Evolutionary conservation across 1,140 invertebrate species (phyloP).

Genomic region (Aphaenogaster ashmeadi): DNA sequence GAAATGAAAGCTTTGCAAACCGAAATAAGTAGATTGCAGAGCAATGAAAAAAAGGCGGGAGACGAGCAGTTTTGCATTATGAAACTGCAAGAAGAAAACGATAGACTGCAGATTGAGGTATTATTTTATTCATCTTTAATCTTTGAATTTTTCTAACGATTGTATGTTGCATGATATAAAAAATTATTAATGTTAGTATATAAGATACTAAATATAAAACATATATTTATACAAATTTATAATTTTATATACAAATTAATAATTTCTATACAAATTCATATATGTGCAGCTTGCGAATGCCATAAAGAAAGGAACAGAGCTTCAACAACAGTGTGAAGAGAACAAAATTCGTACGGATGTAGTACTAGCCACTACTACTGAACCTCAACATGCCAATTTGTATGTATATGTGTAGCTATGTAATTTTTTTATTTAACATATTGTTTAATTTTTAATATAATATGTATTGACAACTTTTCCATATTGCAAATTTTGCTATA

Average conservation of each 20-base stretch:
- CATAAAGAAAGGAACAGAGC: conserved; percentile 77
- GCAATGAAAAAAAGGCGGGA: conserved; percentile 69
- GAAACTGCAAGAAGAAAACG: conserved; percentile 86
- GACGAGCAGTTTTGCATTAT: conserved; percentile 77
- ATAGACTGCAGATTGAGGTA: conserved; percentile 87
- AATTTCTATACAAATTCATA: too few species aligned
- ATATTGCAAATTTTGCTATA: neutral
- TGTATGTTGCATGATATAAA: conserved; percentile 8
- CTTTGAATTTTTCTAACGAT: conserved; percentile 27
- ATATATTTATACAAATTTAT: neutral
- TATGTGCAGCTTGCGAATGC: conserved; percentile 68
- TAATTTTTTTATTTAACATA: conserved; percentile 15
- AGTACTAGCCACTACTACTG: conserved; percentile 75
- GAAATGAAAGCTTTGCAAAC: conserved; percentile 73
- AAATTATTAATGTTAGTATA: conserved; percentile 1
- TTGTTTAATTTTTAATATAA: neutral
- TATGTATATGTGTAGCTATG: conserved; percentile 61
- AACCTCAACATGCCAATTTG: conserved; percentile 81
- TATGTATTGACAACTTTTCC: neutral
- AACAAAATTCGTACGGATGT: conserved; percentile 85
- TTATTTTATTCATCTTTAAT: conserved; percentile 62
- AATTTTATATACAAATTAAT: too few species aligned
- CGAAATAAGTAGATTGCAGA: conserved; percentile 83
- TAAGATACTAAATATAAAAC: neutral
- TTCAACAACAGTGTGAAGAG: conserved; percentile 85